Evolutionary conservation across 2,888 invertebrate species (phyloP), one percentile per base, ranked within the genome.

Genomic region (Resseliella maxima): DNA sequence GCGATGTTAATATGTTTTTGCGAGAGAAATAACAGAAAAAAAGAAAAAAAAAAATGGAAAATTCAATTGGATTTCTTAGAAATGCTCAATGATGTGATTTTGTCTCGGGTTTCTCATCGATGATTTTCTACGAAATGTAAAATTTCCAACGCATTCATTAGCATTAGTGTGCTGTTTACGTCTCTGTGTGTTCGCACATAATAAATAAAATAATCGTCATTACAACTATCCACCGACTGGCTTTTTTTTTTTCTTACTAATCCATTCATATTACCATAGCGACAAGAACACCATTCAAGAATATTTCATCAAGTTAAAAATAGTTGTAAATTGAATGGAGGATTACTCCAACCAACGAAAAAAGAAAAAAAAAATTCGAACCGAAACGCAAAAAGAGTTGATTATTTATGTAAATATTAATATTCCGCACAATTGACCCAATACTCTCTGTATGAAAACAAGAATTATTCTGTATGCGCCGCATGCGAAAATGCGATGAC

Each of bases 351-450:
- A 41, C 41, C 5, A 5, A 41, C 41, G 12, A 41, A 5, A 41
- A 5, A 8, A 8, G 41, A 41, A 12, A 41, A 41, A 41, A 41
- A 12, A 41, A n/a, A n/a, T n/a, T n/a, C 24, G 59, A n/a, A 59
- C n/a, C n/a, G 24, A 59, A 59, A 59, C n/a, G 2, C 21, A 18
- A 8, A 18, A 18, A 6, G 5, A 59, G 24, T 59, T 59, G 59
- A 59, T 59, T 59, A 59, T 59, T 59, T 59, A 59, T 59, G 59
- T 59, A 59, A 59, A 59, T 59, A 59, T 59, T 59, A 59, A 59
- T 59, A 59, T 2, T 59, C 59, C 59, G 24, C n/a, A 59, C 59
- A 59, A 59, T 59, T 59, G 59, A 59, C 59, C 59, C 59, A 59
- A 59, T 59, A 59, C 24, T 50, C 8, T 5, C 3, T 59, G 59